These are phyloP conservation scores for Gambusia holbrooki DNA, from an alignment of 2,113 vertebrate genomes.

Conservation along the genomic window DNA sequence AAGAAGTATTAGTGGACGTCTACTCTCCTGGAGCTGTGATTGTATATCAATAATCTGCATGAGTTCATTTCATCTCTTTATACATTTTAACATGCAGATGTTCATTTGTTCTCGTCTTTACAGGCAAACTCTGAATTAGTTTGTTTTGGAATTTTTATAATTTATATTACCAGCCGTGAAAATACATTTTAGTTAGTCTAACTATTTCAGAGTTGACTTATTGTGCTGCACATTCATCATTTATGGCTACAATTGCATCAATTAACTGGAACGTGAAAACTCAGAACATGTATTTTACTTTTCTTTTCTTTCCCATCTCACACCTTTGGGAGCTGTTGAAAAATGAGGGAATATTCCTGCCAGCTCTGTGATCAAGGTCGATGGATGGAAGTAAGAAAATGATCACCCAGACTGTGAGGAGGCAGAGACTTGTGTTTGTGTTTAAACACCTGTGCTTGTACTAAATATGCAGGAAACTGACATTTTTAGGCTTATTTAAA, in stretches of 20 bases:
- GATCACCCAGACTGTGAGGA: slow-evolving; percentile 7
- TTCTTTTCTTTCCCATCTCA: not conserved
- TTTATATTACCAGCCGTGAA: not conserved
- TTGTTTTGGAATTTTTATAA: not conserved
- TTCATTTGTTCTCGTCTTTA: slow-evolving; percentile 1
- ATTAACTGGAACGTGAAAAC: slow-evolving; percentile 23
- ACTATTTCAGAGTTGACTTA: slow-evolving; percentile 3
- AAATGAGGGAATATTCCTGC: slow-evolving; percentile 35
- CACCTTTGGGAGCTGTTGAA: slow-evolving; percentile 26
- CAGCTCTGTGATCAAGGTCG: slow-evolving; percentile 37
- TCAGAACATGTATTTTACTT: not conserved
- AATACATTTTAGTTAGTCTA: slow-evolving; percentile 12
- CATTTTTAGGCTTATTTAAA: not conserved
- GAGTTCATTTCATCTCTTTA: not conserved
- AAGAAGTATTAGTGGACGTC: slow-evolving; percentile 15
- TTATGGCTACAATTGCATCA: not conserved
- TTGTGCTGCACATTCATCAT: slow-evolving; percentile 10
- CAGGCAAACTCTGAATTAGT: not conserved
- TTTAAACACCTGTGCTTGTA: slow-evolving; percentile 1
- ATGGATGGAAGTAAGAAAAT: slow-evolving; percentile 40
- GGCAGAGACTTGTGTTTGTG: slow-evolving; percentile 9
- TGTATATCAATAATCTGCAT: not conserved
- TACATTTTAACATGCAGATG: slow-evolving; percentile 1
- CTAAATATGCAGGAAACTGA: not conserved
- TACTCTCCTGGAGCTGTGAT: slow-evolving; percentile 16